phyloP scores from a whole-genome alignment of 1,140 invertebrate species.

The Lepidurus couesii region DNA sequence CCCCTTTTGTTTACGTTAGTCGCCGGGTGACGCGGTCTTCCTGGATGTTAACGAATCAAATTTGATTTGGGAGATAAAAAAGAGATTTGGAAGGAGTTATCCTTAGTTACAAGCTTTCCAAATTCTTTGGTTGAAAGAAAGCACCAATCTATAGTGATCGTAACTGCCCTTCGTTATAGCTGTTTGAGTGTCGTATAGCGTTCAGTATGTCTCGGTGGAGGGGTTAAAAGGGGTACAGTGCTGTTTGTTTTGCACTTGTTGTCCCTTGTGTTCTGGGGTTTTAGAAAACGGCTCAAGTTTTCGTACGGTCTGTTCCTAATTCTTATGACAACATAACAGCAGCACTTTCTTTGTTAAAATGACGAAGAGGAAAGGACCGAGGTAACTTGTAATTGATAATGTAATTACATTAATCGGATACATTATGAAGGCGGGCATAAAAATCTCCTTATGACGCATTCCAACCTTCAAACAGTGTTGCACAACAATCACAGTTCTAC shows the following conservation, averaged over 20 bases:
- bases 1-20: too few relatives aligned
- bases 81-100: neutral
- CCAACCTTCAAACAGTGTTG: neutral
- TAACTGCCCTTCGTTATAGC: neutral
- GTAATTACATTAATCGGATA: too few relatives aligned
- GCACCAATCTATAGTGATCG: neutral
- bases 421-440: neutral
- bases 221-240: neutral
- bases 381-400: too few relatives aligned
- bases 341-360: too few relatives aligned
- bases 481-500: too few relatives aligned
- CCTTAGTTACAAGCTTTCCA: neutral
- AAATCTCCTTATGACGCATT: neutral
- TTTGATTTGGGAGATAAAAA: neutral
- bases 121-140: neutral
- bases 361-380: too few relatives aligned
- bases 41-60: too few relatives aligned
- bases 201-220: neutral
- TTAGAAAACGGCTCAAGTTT: constrained; percentile 15
- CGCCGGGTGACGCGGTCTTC: too few relatives aligned
- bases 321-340: neutral
- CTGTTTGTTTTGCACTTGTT: neutral
- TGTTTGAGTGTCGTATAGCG: neutral
- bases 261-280: neutral
- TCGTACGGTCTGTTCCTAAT: neutral